Evolutionary conservation across 2,113 vertebrate species (phyloP).

Genomic region (Ginglymostoma cirratum): DNA sequence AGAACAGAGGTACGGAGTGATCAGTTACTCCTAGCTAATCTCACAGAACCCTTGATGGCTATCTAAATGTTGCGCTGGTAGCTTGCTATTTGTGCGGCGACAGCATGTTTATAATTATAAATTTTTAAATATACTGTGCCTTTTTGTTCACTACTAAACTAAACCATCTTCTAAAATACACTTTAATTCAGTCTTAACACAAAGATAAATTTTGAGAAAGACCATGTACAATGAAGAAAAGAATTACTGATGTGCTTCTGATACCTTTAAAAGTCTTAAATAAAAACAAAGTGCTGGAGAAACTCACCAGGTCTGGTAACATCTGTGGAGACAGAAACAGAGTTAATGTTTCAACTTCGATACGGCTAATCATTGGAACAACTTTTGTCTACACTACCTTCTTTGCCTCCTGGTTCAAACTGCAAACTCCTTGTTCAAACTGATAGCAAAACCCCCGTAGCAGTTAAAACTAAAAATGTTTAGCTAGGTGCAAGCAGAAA

Average conservation of each 20-base stretch:
- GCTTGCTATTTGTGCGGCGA: neutral
- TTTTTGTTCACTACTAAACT: neutral
- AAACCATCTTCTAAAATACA: neutral
- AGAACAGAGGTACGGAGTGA: neutral
- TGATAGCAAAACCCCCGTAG: neutral
- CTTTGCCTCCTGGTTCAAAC: neutral
- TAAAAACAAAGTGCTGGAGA: no score
- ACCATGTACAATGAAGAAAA: neutral
- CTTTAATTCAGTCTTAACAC: neutral
- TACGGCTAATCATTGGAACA: no score
- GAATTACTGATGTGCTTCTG: neutral
- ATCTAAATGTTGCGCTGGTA: neutral
- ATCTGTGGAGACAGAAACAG: no score
- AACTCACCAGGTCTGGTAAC: no score
- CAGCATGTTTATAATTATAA: neutral
- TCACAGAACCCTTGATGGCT: neutral
- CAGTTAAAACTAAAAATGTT: neutral
- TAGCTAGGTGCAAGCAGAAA: neutral
- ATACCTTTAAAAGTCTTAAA: neutral
- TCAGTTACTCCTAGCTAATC: neutral
- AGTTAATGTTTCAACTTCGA: no score
- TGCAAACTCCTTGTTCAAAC: neutral
- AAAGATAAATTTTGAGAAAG: neutral
- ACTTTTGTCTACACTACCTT: neutral
- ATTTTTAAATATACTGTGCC: neutral